Conservation (phyloP, 2,888 invertebrate genomes). For the Acrobasis repandana region DNA sequence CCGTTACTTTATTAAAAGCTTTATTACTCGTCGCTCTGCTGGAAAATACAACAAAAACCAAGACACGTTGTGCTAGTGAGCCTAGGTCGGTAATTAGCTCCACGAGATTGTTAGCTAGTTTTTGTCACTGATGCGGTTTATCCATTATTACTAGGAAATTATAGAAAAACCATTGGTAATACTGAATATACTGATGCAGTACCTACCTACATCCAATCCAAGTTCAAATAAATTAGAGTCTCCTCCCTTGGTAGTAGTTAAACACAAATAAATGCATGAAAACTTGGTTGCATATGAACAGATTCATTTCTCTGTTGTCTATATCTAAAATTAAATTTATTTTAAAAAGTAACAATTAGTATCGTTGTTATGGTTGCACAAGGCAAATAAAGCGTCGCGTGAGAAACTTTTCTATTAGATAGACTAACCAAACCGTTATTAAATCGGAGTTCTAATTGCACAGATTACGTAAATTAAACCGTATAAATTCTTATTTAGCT, state of each 20-base stretch:
- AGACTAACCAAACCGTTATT: background rate
- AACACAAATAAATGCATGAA: too few species aligned
- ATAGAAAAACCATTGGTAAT: background rate
- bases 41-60: background rate
- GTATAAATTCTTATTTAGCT: background rate
- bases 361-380: background rate
- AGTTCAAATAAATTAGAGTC: too few species aligned
- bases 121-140: background rate
- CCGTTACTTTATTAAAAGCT: slow-evolving; percentile 5
- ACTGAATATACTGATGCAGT: background rate
- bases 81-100: slow-evolving; percentile 16
- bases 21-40: slow-evolving; percentile 2
- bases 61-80: background rate
- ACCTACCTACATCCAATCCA: too few species aligned
- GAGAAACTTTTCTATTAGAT: slow-evolving; percentile 13
- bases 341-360: background rate
- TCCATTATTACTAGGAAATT: background rate
- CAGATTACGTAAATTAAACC: slow-evolving; percentile 20
- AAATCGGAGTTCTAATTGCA: slow-evolving; percentile 18
- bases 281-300: too few species aligned
- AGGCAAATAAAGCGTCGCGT: slow-evolving; percentile 1
- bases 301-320: too few species aligned
- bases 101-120: background rate
- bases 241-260: too few species aligned
- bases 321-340: background rate